Conservation (phyloP, 2,888 invertebrate species). For the Platypus cylindrus region DNA sequence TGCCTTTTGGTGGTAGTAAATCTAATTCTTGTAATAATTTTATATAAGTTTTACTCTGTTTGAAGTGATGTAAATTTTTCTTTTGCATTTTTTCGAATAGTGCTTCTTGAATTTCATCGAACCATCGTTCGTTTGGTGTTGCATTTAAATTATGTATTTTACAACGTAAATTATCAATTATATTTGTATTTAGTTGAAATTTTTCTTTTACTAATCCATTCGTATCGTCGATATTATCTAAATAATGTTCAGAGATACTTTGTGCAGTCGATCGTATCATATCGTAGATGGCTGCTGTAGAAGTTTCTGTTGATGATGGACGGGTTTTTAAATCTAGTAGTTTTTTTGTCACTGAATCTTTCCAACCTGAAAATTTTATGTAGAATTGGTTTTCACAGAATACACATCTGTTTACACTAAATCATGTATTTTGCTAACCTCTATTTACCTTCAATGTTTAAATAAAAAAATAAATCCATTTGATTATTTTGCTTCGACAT, state of each 20-base stretch:
- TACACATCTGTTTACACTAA: no score
- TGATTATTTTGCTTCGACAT: constrained; percentile 57
- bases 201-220: no score
- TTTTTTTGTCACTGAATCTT: constrained; percentile 59
- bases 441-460: constrained; percentile 68
- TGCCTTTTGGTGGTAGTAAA: constrained; percentile 43
- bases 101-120: constrained; percentile 68
- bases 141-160: constrained; percentile 48
- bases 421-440: no score
- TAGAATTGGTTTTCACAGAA: background rate
- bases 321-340: constrained; percentile 42
- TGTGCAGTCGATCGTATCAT: constrained; percentile 51
- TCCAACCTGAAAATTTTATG: constrained; percentile 45
- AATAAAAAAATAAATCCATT: constrained; percentile 61
- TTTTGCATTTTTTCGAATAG: constrained; percentile 49
- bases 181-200: constrained; percentile 47
- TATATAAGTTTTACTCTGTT: constrained; percentile 51
- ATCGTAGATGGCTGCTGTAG: constrained; percentile 25
- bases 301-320: constrained; percentile 31
- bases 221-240: constrained; percentile 58
- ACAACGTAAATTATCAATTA: constrained; percentile 46
- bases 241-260: constrained; percentile 64
- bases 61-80: constrained; percentile 45
- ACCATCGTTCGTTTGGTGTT: constrained; percentile 56
- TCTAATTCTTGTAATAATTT: constrained; percentile 63